Base-by-base conservation (phyloP, 2,113 vertebrate genomes). In the Nibea coibor region DNA sequence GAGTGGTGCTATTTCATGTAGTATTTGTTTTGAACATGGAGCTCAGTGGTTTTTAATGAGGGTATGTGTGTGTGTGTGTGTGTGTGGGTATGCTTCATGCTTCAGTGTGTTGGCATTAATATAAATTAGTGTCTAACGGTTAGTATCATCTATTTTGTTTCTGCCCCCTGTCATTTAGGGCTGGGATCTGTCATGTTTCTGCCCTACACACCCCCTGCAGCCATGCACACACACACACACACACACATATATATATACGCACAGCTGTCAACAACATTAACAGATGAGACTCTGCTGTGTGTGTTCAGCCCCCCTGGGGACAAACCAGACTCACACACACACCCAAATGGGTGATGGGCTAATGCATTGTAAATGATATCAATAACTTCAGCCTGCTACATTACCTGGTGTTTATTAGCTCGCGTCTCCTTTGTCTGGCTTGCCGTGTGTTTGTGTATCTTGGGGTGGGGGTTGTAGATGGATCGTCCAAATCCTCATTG, bases 311-410 rank as follows among this genome's bases (percentile, higher is more conserved):
- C 50, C 86, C 83, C 87, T 47, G 65, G 74, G 80, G 80, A 82
- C 15, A 59, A 63, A 87, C 72, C 75, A 83, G 64, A 72, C 80
- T 20, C 65, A 0, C 70, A 83, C 22, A 39, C 35, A 67, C 66
- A 78, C 78, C 45, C 72, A 71, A 86, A 88, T 85, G 89, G 88
- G 72, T 87, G 83, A 84, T 82, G 81, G 81, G 84, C 81, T 84
- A 83, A 90, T 90, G 51, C 61, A 82, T 88, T 92, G 81, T 90
- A 91, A 93, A 92, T 88, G 24, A 87, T 87, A 90, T 90, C 57
- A 89, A 87, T 92, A 86, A 90, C 78, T 70, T 77, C 63, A 81
- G 85, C 58, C 64, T 19, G 73, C 78, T 69, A 59, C 24, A 77
- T 84, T 86, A 82, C 57, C 57, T 87, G 65, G 24, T 80, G 74